phyloP scores from a whole-genome alignment of 2,888 invertebrate species.

The Cylloceria caligata region DNA sequence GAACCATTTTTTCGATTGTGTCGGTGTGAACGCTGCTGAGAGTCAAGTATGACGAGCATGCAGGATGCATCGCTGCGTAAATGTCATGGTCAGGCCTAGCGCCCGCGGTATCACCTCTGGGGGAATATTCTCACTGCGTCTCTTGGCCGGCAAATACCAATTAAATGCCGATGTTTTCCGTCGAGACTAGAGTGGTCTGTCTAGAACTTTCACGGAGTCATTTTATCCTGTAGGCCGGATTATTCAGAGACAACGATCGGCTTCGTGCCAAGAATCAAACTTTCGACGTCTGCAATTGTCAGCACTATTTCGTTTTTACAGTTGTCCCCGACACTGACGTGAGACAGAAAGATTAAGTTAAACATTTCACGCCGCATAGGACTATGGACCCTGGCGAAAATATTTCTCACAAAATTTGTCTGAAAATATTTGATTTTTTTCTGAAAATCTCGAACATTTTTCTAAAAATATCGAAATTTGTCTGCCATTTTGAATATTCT shows the following conservation, averaged over 20 bases:
- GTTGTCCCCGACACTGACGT: neutral
- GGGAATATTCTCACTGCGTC: conserved; percentile 48
- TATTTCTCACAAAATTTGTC: no score
- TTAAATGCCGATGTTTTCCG: conserved; percentile 72
- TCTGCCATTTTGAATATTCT: no score
- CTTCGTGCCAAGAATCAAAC: conserved; percentile 25
- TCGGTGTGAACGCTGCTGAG: conserved; percentile 70
- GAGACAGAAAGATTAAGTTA: conserved; percentile 53
- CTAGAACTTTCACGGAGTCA: conserved; percentile 34
- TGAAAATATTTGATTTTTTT: no score
- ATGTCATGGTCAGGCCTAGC: conserved; percentile 76
- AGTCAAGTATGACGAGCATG: conserved; percentile 67
- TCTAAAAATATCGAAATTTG: no score
- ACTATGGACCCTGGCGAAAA: no score
- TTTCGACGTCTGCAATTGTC: conserved; percentile 52
- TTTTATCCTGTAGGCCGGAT: conserved; percentile 27
- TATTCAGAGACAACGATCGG: conserved; percentile 7
- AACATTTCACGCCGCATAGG: conserved; percentile 50
- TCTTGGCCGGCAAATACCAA: conserved; percentile 72
- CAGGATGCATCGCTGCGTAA: conserved; percentile 76
- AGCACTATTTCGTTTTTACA: conserved; percentile 53
- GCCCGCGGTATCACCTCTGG: conserved; percentile 56
- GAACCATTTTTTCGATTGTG: neutral
- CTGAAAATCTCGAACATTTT: no score
- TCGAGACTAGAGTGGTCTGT: conserved; percentile 35